Percentiles rank a stretch among this genome's conserved stretches.
Conservation (phyloP, 2,888 invertebrate species). For the Oscheius myriophilus region DNA sequence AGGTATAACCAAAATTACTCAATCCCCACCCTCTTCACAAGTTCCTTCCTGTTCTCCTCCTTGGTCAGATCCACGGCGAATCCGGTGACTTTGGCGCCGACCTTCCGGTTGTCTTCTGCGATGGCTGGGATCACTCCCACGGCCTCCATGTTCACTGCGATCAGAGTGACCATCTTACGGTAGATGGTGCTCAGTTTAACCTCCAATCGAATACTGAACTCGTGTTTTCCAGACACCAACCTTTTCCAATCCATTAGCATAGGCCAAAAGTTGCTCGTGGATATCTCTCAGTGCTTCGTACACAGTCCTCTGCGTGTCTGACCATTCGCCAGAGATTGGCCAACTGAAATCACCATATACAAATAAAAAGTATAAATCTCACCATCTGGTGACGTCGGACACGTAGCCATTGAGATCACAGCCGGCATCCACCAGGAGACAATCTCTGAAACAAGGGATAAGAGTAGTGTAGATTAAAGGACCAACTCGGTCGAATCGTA, state of each 20-base stretch:
- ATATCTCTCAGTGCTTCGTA: slow-evolving; percentile 86
- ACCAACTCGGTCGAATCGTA: no score
- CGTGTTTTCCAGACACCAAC: neutral
- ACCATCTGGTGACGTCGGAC: slow-evolving; percentile 91
- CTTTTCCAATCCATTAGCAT: slow-evolving; percentile 52
- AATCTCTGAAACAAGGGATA: slow-evolving; percentile 75
- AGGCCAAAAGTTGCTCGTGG: slow-evolving; percentile 79
- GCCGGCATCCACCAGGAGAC: slow-evolving; percentile 94
- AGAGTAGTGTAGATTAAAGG: neutral
- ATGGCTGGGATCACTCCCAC: slow-evolving; percentile 40
- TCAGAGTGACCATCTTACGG: slow-evolving; percentile 42
- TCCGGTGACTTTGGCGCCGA: slow-evolving; percentile 45
- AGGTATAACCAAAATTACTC: neutral
- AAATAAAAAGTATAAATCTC: no score
- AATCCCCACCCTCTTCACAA: slow-evolving; percentile 35
- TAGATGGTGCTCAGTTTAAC: slow-evolving; percentile 29
- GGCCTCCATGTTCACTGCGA: slow-evolving; percentile 40
- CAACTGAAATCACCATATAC: slow-evolving; percentile 76
- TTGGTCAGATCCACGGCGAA: slow-evolving; percentile 39
- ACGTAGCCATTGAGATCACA: slow-evolving; percentile 92
- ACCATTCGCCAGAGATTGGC: slow-evolving; percentile 80
- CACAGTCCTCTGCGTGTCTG: slow-evolving; percentile 81
- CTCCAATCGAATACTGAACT: slow-evolving; percentile 16
- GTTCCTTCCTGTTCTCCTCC: slow-evolving; percentile 39
- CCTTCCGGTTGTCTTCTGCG: slow-evolving; percentile 50